Conservation (phyloP, 2,797 vertebrate genomes). For the Sebastiscus tertius region DNA sequence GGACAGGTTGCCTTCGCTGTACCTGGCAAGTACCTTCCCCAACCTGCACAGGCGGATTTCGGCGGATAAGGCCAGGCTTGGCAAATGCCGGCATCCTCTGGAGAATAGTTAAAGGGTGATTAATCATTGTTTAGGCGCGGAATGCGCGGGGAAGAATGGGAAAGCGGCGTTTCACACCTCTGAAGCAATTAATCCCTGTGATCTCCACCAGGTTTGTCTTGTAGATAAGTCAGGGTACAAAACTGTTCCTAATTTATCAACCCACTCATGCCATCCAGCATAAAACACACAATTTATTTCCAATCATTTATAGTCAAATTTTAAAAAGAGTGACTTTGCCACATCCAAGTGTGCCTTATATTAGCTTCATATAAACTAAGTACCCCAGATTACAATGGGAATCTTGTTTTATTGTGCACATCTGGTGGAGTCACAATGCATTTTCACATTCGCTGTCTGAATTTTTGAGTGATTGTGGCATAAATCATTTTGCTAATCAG, state of each 20-base stretch:
- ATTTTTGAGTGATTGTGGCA: constrained; percentile 99
- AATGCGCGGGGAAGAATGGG: constrained; percentile 97
- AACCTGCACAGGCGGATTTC: constrained; percentile 92
- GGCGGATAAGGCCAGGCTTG: constrained; percentile 98
- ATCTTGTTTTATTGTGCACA: constrained; percentile 99
- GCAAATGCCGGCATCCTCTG: constrained; percentile 95
- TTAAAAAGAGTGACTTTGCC: constrained; percentile 99
- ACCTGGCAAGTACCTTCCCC: constrained; percentile 85
- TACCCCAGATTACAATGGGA: constrained; percentile 99
- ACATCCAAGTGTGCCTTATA: constrained; percentile 97
- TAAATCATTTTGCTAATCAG: constrained; percentile 99
- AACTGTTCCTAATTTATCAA: constrained; percentile 99
- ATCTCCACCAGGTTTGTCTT: constrained; percentile 99
- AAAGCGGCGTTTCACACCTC: constrained; percentile 99
- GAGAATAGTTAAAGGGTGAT: constrained; percentile 99
- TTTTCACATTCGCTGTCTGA: constrained; percentile 99
- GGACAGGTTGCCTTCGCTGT: constrained; percentile 93
- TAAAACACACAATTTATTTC: constrained; percentile 99
- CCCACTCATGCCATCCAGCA: constrained; percentile 98
- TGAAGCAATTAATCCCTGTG: constrained; percentile 99
- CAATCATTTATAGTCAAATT: constrained; percentile 99
- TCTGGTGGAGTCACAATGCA: constrained; percentile 99
- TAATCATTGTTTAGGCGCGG: constrained; percentile 99
- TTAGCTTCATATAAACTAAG: constrained; percentile 99
- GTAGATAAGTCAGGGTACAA: constrained; percentile 99